Conservation (phyloP, 2,797 vertebrate genomes). For the Bothrops alternatus region DNA sequence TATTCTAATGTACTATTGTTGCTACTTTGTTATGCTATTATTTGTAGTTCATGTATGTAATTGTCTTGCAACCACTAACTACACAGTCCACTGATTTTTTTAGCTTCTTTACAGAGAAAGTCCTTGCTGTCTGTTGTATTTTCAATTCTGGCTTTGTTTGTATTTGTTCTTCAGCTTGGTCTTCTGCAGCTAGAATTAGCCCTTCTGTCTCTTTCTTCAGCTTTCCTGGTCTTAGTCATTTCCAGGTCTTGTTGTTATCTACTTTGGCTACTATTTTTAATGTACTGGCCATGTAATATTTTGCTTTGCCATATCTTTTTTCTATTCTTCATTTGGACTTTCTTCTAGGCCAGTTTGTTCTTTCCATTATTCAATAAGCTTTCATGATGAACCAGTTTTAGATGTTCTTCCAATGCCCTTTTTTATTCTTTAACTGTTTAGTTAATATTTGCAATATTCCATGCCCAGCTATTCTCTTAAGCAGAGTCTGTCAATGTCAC, state of each 20-base stretch:
- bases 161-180: neutral
- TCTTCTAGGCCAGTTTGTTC: neutral
- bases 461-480: neutral
- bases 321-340: neutral
- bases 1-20: neutral
- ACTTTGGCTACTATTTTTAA: neutral
- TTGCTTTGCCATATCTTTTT: neutral
- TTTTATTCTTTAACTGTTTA: neutral
- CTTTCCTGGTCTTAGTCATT: neutral
- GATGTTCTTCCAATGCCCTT: neutral
- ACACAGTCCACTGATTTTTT: neutral
- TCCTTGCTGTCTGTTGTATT: neutral
- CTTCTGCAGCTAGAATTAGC: neutral
- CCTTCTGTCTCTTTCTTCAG: neutral
- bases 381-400: neutral
- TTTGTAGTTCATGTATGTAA: neutral
- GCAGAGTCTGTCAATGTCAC: neutral
- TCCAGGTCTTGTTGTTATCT: neutral
- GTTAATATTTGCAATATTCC: neutral
- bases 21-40: neutral
- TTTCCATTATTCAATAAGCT: neutral
- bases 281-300: neutral
- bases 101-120: neutral
- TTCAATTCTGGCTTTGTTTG: neutral
- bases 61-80: neutral